These are phyloP conservation scores for Cephus spinipes DNA, from an alignment of 2,888 invertebrate species.

Conservation along the genomic window DNA sequence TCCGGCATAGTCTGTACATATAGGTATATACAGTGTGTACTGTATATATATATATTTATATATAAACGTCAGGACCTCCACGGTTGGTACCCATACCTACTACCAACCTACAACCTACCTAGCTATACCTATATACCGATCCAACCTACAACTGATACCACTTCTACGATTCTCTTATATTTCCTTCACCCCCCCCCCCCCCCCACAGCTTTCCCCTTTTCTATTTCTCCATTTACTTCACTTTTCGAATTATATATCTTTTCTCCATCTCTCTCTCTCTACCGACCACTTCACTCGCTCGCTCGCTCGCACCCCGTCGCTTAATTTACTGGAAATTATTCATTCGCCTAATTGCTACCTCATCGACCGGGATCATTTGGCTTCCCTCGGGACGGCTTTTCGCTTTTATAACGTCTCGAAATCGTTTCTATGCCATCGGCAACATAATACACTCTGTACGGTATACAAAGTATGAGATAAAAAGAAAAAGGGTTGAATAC, in stretches of 20 bases:
- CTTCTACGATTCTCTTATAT: too few relatives aligned
- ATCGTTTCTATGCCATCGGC: too few relatives aligned
- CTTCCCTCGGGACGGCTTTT: not conserved
- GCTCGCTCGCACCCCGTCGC: constrained; percentile 17
- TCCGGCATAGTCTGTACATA: constrained; percentile 1
- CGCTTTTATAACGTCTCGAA: too few relatives aligned
- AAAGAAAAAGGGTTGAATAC: too few relatives aligned
- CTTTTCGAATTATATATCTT: constrained; percentile 5
- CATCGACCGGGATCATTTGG: constrained; percentile 35
- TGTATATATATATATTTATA: too few relatives aligned
- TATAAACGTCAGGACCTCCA: not conserved
- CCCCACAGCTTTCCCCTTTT: not conserved
- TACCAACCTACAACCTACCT: not conserved
- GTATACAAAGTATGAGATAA: too few relatives aligned
- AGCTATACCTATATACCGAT: too few relatives aligned
- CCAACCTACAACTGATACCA: too few relatives aligned
- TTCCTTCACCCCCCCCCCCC: constrained; percentile 5
- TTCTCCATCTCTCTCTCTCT: constrained; percentile 23
- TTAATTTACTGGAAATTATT: constrained; percentile 53
- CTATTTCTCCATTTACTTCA: constrained; percentile 14
- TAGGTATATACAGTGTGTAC: too few relatives aligned
- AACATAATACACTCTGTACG: too few relatives aligned
- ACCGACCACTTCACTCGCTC: constrained; percentile 17
- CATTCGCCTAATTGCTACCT: constrained; percentile 52
- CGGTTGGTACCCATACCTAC: not conserved